Percentiles rank a stretch among this genome's conserved stretches.
Evolutionary conservation across 2,888 invertebrate genomes (phyloP).

Genomic region (Dilophus febrilis): DNA sequence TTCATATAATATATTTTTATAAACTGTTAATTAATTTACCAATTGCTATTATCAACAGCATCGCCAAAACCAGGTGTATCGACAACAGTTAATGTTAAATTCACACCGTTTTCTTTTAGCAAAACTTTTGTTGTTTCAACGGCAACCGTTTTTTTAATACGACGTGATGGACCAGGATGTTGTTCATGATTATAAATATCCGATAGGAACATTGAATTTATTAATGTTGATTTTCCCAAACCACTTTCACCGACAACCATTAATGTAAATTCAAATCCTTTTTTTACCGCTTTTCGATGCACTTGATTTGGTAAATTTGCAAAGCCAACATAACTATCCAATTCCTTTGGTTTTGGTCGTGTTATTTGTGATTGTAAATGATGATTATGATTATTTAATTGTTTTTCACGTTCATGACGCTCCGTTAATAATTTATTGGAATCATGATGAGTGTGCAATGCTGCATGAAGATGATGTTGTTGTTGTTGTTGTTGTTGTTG

Average conservation of each 20-base stretch:
- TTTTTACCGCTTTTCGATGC: slow-evolving; percentile 87
- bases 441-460: slow-evolving; percentile 19
- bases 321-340: slow-evolving; percentile 89
- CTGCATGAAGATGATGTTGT: no score
- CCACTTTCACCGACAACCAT: slow-evolving; percentile 97
- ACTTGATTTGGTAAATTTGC: slow-evolving; percentile 93
- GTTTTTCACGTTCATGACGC: slow-evolving; percentile 26
- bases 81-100: slow-evolving; percentile 87
- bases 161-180: slow-evolving; percentile 86
- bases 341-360: slow-evolving; percentile 62
- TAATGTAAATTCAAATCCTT: slow-evolving; percentile 87
- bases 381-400: no score
- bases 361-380: slow-evolving; percentile 20
- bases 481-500: no score
- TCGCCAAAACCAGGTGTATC: slow-evolving; percentile 99
- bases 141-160: slow-evolving; percentile 91
- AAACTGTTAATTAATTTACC: slow-evolving; percentile 46
- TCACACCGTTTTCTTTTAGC: slow-evolving; percentile 94
- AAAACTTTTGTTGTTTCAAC: slow-evolving; percentile 90
- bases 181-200: slow-evolving; percentile 86
- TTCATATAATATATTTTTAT: no score
- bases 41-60: slow-evolving; percentile 97
- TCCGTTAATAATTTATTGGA: slow-evolving; percentile 30
- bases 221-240: slow-evolving; percentile 93
- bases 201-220: slow-evolving; percentile 96